Evolutionary conservation across 1,140 invertebrate genomes (phyloP).

Genomic region (Drosophila lini): DNA sequence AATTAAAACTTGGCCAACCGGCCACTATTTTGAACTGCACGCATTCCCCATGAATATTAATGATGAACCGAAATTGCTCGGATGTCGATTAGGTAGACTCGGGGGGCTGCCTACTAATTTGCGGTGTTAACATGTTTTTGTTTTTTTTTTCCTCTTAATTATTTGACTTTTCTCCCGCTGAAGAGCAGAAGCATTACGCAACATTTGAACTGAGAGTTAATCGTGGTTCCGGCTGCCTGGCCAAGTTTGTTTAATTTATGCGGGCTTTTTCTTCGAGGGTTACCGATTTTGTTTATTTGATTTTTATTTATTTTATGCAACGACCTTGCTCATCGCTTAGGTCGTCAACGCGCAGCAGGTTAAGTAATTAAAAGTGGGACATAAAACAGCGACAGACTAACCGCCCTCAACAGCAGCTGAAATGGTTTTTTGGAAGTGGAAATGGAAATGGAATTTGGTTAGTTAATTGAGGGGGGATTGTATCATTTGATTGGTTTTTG

Average conservation of each 20-base stretch:
- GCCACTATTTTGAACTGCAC: slow-evolving; percentile 33
- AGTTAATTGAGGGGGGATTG: slow-evolving; percentile 45
- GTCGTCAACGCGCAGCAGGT: slow-evolving; percentile 35
- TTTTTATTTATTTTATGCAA: slow-evolving; percentile 82
- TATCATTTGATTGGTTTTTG: slow-evolving; percentile 41
- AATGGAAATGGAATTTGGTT: slow-evolving; percentile 32
- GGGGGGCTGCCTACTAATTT: slow-evolving; percentile 45
- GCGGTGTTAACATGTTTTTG: slow-evolving; percentile 38
- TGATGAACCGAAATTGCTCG: slow-evolving; percentile 37
- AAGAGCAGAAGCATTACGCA: slow-evolving; percentile 22
- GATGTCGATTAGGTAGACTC: slow-evolving; percentile 41
- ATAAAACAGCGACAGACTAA: slow-evolving; percentile 26
- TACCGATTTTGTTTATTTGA: slow-evolving; percentile 69
- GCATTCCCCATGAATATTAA: slow-evolving; percentile 57
- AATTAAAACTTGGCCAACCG: slow-evolving; percentile 48
- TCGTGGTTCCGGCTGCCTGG: slow-evolving; percentile 64
- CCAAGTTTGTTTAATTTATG: slow-evolving; percentile 64
- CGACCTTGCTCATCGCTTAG: slow-evolving; percentile 75
- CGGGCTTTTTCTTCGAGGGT: slow-evolving; percentile 25
- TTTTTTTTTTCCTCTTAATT: slow-evolving; percentile 30
- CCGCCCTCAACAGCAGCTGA: slow-evolving; percentile 45
- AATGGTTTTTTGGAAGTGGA: slow-evolving; percentile 21
- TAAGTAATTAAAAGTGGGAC: slow-evolving; percentile 59
- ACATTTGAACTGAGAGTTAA: slow-evolving; percentile 38
- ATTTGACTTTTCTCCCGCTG: slow-evolving; percentile 35